Evolutionary conservation across 1,140 invertebrate species (phyloP).

Genomic region (Camponotus pennsylvanicus): DNA sequence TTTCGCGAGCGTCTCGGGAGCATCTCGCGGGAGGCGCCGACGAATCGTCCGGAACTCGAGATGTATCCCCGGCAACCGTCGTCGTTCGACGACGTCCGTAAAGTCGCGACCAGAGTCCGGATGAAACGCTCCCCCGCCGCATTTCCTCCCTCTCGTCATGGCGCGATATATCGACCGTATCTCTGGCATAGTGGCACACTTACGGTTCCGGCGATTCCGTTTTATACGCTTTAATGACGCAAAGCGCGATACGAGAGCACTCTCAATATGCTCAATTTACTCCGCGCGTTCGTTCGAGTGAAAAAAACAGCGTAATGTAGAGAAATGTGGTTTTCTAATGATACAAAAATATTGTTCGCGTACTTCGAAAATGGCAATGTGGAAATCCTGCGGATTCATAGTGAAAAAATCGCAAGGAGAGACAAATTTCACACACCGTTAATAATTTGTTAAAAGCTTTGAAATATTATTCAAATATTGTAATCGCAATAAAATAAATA

Average conservation of each 20-base stretch:
- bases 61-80: conserved; percentile 17
- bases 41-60: conserved; percentile 29
- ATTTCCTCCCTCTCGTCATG: background rate
- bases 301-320: background rate
- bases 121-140: background rate
- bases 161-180: conserved; percentile 54
- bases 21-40: background rate
- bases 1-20: background rate
- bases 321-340: background rate
- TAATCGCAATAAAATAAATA: background rate
- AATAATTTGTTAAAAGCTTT: background rate
- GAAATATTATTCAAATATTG: background rate
- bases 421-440: background rate
- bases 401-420: background rate
- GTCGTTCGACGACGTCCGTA: conserved; percentile 12
- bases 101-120: conserved; percentile 22
- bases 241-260: conserved; percentile 7
- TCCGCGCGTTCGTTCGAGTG: background rate
- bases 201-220: conserved; percentile 43
- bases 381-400: background rate
- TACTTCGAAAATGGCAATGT: background rate
- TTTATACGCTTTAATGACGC: conserved; percentile 50
- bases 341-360: background rate
- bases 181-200: conserved; percentile 56
- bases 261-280: conserved; percentile 51